Evolutionary conservation across 2,888 invertebrate species (phyloP).

Genomic region (Meiosimyza decipiens): DNA sequence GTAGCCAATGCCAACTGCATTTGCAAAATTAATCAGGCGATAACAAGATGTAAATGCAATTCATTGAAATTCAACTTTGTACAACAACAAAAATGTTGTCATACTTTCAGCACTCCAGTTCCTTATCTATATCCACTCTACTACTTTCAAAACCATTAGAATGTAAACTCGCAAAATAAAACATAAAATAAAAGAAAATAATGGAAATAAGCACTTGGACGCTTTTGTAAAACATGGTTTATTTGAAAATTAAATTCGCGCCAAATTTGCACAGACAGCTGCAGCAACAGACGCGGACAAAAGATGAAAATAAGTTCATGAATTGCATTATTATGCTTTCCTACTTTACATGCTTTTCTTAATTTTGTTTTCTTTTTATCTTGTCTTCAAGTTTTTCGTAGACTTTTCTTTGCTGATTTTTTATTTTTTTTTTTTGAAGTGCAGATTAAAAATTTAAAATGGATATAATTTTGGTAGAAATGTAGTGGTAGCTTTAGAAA

Average conservation of each 20-base stretch:
- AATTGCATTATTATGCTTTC: constrained; percentile 34
- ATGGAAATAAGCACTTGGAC: neutral
- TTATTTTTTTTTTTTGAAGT: neutral
- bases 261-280: constrained; percentile 34
- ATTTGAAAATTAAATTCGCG: constrained; percentile 36
- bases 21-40: constrained; percentile 62
- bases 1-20: constrained; percentile 2
- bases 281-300: constrained; percentile 20
- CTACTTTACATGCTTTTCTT: neutral
- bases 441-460: too few species aligned
- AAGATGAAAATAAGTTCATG: constrained; percentile 32
- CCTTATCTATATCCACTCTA: neutral
- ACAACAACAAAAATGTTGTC: neutral
- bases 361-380: neutral
- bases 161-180: too few species aligned
- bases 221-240: constrained; percentile 26
- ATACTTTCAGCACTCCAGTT: too few species aligned
- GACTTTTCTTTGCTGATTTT: neutral
- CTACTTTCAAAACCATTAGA: too few species aligned
- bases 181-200: too few species aligned
- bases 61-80: constrained; percentile 54
- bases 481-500: too few species aligned
- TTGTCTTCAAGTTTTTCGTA: neutral
- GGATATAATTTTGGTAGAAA: too few species aligned
- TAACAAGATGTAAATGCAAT: constrained; percentile 65